Evolutionary conservation across 2,888 invertebrate species (phyloP).

Genomic region (Nasonia oneida): DNA sequence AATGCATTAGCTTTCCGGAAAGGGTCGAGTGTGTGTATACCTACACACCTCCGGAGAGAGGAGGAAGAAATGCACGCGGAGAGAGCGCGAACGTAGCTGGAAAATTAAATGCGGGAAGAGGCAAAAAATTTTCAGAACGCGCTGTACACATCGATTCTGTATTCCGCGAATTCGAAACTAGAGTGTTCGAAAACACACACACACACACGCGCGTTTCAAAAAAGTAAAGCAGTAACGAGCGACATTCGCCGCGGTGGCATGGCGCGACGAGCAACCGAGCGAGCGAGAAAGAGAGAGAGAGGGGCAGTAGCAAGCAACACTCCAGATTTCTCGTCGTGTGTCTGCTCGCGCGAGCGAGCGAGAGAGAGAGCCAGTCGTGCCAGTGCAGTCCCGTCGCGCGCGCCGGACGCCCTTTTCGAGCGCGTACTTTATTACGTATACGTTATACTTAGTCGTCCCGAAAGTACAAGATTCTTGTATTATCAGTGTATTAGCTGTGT

Average conservation of each 20-base stretch:
- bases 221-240: background rate
- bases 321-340: slow-evolving; percentile 53
- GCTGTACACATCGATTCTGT: background rate
- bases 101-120: background rate
- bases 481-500: background rate
- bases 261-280: slow-evolving; percentile 48
- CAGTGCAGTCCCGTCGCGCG: slow-evolving; percentile 17
- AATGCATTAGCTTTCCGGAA: background rate
- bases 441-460: background rate
- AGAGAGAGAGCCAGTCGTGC: slow-evolving; percentile 2
- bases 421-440: background rate
- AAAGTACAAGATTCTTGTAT: background rate
- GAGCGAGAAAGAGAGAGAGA: slow-evolving; percentile 19
- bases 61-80: slow-evolving; percentile 19
- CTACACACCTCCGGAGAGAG: slow-evolving; percentile 12
- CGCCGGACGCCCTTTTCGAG: slow-evolving; percentile 7
- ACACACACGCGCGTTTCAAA: too few species aligned
- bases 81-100: background rate
- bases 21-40: background rate
- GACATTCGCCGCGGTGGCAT: slow-evolving; percentile 4
- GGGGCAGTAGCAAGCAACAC: slow-evolving; percentile 16
- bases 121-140: background rate
- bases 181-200: too few species aligned
- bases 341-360: background rate
- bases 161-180: too few species aligned